phyloP scores from a whole-genome alignment of 2,888 invertebrate species.

The Cremastinae sp. region DNA sequence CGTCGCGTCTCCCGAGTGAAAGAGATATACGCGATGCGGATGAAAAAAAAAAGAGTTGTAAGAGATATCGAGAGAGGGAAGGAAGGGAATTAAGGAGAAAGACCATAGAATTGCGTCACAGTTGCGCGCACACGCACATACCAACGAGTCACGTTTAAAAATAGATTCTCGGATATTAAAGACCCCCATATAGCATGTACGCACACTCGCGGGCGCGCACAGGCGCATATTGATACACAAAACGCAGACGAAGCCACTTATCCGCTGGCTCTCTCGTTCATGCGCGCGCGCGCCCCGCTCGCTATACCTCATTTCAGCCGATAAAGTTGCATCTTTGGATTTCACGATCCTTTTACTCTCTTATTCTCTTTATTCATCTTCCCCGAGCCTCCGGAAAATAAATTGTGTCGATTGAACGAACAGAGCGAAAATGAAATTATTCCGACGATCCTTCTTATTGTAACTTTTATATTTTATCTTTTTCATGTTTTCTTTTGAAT shows the following conservation, averaged over 20 bases:
- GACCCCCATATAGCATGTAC: constrained; percentile 66
- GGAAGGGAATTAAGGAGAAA: constrained; percentile 69
- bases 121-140: constrained; percentile 70
- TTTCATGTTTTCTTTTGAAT: too few species aligned
- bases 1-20: constrained; percentile 42
- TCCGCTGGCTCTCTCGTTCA: constrained; percentile 39
- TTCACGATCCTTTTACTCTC: constrained; percentile 1
- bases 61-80: constrained; percentile 54
- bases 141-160: constrained; percentile 78
- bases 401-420: too few species aligned
- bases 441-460: too few species aligned
- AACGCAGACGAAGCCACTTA: constrained; percentile 30
- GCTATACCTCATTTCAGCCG: constrained; percentile 30
- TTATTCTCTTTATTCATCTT: constrained; percentile 5
- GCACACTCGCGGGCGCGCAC: constrained; percentile 24
- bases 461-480: too few species aligned
- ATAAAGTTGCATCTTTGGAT: constrained; percentile 56
- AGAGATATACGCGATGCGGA: constrained; percentile 35
- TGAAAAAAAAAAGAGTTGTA: constrained; percentile 13
- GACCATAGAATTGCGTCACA: constrained; percentile 77
- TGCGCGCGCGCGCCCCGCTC: too few species aligned
- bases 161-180: constrained; percentile 77
- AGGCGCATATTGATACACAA: too few species aligned
- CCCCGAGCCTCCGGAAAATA: not conserved
- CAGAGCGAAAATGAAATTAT: too few species aligned